Evolutionary conservation across 2,888 invertebrate genomes (phyloP).

Genomic region (Fragum sueziense): DNA sequence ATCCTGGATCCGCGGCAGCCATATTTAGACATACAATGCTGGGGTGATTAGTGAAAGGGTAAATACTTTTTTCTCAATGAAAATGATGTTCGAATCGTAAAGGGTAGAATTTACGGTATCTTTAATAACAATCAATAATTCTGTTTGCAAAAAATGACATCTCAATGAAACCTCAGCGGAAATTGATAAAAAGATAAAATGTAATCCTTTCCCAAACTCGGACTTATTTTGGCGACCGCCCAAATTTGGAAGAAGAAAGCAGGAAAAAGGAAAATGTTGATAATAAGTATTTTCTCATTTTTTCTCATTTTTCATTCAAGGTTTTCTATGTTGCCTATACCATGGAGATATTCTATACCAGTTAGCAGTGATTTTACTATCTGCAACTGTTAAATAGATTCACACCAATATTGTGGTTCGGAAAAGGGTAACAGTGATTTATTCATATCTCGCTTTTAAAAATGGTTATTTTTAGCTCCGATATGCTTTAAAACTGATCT

Average conservation of each 20-base stretch:
- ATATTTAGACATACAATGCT: too few relatives aligned
- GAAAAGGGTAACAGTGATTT: slow-evolving; percentile 3
- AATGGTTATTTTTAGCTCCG: not conserved
- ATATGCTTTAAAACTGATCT: not conserved
- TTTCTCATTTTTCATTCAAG: too few relatives aligned
- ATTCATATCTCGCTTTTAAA: not conserved
- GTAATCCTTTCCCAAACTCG: too few relatives aligned
- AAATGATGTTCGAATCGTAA: not conserved
- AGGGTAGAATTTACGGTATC: slow-evolving; percentile 3
- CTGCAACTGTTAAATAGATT: too few relatives aligned
- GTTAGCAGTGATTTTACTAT: too few relatives aligned
- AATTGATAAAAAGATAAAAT: slow-evolving; percentile 23
- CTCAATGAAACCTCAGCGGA: slow-evolving; percentile 19
- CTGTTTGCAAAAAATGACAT: slow-evolving; percentile 21
- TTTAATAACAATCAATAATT: slow-evolving; percentile 20
- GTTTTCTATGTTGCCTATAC: not conserved
- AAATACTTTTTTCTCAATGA: not conserved
- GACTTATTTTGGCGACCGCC: too few relatives aligned
- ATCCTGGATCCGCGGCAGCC: too few relatives aligned
- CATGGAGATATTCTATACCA: too few relatives aligned
- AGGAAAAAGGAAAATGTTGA: too few relatives aligned
- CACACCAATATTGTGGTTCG: too few relatives aligned
- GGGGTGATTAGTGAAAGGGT: not conserved
- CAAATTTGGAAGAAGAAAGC: too few relatives aligned
- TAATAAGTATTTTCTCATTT: too few relatives aligned